These are phyloP conservation scores for Actias luna DNA, from an alignment of 2,888 invertebrate species.

Conservation along the genomic window DNA sequence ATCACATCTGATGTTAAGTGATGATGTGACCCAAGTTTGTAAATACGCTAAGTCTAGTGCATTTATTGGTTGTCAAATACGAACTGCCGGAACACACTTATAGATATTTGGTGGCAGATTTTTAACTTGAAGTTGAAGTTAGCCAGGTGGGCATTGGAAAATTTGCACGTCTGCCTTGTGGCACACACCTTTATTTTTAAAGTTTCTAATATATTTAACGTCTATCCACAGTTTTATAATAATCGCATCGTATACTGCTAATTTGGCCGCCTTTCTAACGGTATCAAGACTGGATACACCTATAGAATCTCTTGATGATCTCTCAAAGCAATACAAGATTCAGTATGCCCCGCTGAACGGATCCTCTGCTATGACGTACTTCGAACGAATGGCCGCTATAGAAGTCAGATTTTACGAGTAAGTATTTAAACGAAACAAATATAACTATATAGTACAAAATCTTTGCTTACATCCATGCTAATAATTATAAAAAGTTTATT, in stretches of 20 bases:
- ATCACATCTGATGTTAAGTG: too few relatives aligned
- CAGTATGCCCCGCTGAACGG: constrained; percentile 96
- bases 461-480: too few relatives aligned
- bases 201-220: not conserved
- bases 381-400: constrained; percentile 97
- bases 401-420: constrained; percentile 97
- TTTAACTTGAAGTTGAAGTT: too few relatives aligned
- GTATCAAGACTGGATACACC: constrained; percentile 96
- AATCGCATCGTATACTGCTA: constrained; percentile 99
- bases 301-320: constrained; percentile 95
- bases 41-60: too few relatives aligned
- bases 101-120: too few relatives aligned
- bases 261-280: constrained; percentile 97
- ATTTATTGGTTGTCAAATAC: too few relatives aligned
- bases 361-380: constrained; percentile 95
- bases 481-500: too few relatives aligned
- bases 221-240: constrained; percentile 90
- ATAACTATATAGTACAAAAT: not conserved
- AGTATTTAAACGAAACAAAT: constrained; percentile 49
- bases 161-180: too few relatives aligned
- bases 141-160: too few relatives aligned
- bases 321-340: constrained; percentile 97
- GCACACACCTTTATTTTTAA: not conserved
- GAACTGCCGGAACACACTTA: too few relatives aligned
- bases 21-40: too few relatives aligned